A percentile compares a stretch with the other conserved stretches of the same genome.
These are phyloP conservation scores for Catagonus wagneri DNA, from an alignment of 2,113 vertebrate genomes.

Conservation along the genomic window DNA sequence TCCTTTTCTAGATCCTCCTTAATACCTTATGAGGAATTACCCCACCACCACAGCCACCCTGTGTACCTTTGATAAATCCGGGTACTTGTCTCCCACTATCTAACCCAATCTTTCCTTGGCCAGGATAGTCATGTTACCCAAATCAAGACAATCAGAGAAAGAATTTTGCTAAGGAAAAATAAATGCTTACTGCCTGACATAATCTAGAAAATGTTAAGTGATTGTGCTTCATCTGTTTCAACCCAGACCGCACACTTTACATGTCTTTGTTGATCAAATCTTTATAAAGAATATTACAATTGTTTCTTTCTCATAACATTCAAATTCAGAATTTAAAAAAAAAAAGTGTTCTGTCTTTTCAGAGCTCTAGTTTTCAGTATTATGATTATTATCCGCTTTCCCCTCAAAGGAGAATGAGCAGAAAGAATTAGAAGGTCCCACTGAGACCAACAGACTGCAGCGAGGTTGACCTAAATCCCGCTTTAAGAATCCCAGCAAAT, in stretches of 20 bases:
- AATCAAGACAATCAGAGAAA: no score
- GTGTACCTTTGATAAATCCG: no score
- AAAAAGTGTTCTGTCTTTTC: neutral
- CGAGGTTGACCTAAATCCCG: slow-evolving; percentile 13
- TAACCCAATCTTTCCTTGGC: no score
- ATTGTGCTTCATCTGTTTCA: neutral
- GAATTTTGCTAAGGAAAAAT: no score
- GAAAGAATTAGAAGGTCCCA: neutral
- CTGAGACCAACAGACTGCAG: neutral
- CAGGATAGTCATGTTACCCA: no score
- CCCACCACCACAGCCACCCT: no score
- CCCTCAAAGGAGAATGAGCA: neutral
- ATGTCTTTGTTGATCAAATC: neutral
- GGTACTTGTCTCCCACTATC: no score
- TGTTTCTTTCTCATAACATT: neutral
- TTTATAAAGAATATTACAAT: neutral
- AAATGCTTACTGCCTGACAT: neutral
- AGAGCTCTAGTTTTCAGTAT: neutral
- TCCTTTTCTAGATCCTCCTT: no score
- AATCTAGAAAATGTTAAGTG: neutral
- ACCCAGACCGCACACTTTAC: neutral
- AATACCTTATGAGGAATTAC: no score
- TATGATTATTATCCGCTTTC: neutral
- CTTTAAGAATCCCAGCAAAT: neutral
- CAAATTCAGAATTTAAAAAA: neutral